Evolutionary conservation across 2,113 vertebrate species (phyloP).

Genomic region (Butastur rufipennis): DNA sequence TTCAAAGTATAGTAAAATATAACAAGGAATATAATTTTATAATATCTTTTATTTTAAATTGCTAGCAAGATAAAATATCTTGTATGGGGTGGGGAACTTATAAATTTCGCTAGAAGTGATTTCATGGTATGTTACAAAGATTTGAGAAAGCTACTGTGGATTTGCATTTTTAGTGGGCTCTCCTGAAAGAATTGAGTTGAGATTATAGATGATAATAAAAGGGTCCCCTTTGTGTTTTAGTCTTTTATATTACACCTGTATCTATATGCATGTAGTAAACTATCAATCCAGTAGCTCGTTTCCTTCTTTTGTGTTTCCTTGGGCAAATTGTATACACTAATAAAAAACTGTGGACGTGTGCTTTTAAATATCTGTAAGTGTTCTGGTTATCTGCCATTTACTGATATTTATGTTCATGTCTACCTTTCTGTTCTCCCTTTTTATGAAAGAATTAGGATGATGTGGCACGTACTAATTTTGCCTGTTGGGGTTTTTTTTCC

Average conservation of each 20-base stretch:
- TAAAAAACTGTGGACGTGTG: neutral
- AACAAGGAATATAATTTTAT: neutral
- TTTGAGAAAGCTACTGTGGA: neutral
- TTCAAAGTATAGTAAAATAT: neutral
- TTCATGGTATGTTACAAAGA: neutral
- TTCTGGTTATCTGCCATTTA: neutral
- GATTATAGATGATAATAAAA: neutral
- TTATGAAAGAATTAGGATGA: neutral
- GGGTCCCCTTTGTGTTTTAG: neutral
- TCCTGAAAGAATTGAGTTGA: neutral
- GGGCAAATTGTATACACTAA: neutral
- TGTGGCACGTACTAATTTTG: neutral
- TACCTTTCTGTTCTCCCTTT: neutral
- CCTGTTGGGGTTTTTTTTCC: neutral
- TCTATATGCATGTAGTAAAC: neutral
- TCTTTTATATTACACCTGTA: neutral
- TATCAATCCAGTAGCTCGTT: neutral
- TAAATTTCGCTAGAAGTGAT: neutral
- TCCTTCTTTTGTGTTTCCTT: neutral
- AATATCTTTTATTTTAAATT: neutral
- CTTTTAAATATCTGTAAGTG: neutral
- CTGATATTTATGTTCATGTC: neutral
- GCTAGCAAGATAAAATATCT: neutral
- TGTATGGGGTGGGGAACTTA: neutral
- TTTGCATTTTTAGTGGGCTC: neutral